Percentiles rank a stretch among this genome's conserved stretches.
These are phyloP conservation scores for Menidia beryllina DNA, from an alignment of 2,113 vertebrate genomes.

Conservation along the genomic window DNA sequence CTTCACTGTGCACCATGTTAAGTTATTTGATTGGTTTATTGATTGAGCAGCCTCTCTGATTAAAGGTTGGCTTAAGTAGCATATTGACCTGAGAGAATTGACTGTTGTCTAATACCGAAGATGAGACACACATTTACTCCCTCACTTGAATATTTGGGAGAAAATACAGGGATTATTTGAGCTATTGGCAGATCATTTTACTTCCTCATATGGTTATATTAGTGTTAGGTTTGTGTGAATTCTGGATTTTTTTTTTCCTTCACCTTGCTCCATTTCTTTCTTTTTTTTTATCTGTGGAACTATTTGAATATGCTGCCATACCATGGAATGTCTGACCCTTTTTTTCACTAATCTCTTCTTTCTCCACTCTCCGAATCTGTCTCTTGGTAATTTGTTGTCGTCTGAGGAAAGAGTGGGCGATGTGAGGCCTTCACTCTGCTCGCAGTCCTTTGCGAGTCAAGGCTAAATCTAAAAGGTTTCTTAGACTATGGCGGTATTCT, in stretches of 20 bases:
- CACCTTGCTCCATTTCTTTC: neutral
- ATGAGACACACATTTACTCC: slow-evolving; percentile 13
- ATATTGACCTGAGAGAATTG: slow-evolving; percentile 47
- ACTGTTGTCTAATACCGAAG: slow-evolving; percentile 33
- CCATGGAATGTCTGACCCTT: too few species aligned
- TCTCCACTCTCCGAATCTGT: neutral
- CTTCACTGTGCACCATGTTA: slow-evolving; percentile 53
- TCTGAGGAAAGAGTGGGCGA: slow-evolving; percentile 62
- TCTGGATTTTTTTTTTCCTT: neutral
- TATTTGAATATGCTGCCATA: neutral
- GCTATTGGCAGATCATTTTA: slow-evolving; percentile 8
- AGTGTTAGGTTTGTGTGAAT: neutral
- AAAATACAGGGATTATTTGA: slow-evolving; percentile 15
- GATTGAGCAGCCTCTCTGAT: slow-evolving; percentile 44
- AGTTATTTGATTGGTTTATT: slow-evolving; percentile 70
- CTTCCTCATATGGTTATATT: neutral
- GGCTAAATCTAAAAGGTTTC: slow-evolving; percentile 35
- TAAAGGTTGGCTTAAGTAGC: slow-evolving; percentile 46
- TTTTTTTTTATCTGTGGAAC: neutral
- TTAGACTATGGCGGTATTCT: slow-evolving; percentile 35
- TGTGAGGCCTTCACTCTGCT: slow-evolving; percentile 43
- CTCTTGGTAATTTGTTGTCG: slow-evolving; percentile 46
- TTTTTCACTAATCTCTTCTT: neutral
- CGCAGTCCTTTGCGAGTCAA: slow-evolving; percentile 54
- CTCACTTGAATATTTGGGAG: slow-evolving; percentile 25